Evolutionary conservation across 2,888 invertebrate species (phyloP).

Genomic region (Drymonia ruficornis): DNA sequence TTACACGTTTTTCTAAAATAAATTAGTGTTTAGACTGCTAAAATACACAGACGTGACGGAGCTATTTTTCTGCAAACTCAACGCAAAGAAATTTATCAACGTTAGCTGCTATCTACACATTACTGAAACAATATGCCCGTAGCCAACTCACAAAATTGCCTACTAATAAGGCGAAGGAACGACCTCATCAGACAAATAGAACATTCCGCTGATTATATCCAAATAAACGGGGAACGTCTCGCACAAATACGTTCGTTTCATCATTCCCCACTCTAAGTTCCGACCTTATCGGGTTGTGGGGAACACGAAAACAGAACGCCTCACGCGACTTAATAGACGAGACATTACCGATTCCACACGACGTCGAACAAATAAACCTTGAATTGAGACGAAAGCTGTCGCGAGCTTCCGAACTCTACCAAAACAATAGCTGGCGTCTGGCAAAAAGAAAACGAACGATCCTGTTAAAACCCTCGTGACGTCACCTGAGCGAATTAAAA

Average conservation of each 20-base stretch:
- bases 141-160: constrained; percentile 22
- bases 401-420: constrained; percentile 47
- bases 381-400: constrained; percentile 45
- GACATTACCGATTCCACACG: constrained; percentile 53
- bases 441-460: constrained; percentile 69
- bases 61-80: neutral
- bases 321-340: constrained; percentile 27
- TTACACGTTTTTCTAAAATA: neutral
- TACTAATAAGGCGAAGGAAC: constrained; percentile 18
- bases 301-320: constrained; percentile 31
- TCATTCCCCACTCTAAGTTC: constrained; percentile 54
- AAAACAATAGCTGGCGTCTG: constrained; percentile 66
- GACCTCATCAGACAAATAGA: constrained; percentile 22
- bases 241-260: constrained; percentile 61
- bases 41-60: neutral
- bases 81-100: constrained; percentile 1
- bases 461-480: constrained; percentile 74
- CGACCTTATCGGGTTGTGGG: constrained; percentile 27
- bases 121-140: constrained; percentile 21
- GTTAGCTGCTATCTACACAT: constrained; percentile 19
- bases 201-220: constrained; percentile 47
- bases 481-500: constrained; percentile 80
- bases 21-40: constrained; percentile 2
- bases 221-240: constrained; percentile 49
- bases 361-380: constrained; percentile 48